Conservation (phyloP, 2,113 vertebrate genomes). For the Psilopogon haemacephalus region DNA sequence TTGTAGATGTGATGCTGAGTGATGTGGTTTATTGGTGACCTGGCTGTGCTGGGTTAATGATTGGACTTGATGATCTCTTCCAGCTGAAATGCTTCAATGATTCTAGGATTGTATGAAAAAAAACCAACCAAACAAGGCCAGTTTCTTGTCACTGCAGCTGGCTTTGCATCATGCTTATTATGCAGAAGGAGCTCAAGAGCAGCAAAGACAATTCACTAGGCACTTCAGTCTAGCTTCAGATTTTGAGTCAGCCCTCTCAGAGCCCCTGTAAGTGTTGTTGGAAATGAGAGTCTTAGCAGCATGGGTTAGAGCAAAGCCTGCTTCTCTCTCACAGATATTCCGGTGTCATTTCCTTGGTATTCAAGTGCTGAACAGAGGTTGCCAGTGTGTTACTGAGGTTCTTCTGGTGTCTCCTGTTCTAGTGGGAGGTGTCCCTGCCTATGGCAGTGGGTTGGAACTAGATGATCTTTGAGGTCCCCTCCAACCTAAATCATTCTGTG, state of each 20-base stretch:
- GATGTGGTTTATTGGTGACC: too few species aligned
- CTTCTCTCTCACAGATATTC: neutral
- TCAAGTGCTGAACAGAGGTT: neutral
- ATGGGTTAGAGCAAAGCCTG: neutral
- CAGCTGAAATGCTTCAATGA: neutral
- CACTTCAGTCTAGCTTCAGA: neutral
- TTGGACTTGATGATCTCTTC: neutral
- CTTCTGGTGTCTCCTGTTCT: neutral
- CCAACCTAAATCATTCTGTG: too few species aligned
- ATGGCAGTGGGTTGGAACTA: too few species aligned
- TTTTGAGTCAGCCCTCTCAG: neutral
- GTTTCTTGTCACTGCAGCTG: neutral
- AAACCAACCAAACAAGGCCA: neutral
- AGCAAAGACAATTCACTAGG: neutral
- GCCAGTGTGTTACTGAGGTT: neutral
- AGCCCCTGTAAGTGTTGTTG: neutral
- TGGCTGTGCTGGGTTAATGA: too few species aligned
- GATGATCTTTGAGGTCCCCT: too few species aligned
- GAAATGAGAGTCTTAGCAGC: neutral
- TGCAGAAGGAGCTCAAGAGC: neutral
- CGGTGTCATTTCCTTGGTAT: neutral
- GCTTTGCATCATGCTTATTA: neutral
- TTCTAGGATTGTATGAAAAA: neutral
- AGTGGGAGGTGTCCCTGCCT: too few species aligned
- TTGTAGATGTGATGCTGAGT: too few species aligned